Percentiles rank a stretch among this genome's conserved stretches.
Evolutionary conservation across 1,140 invertebrate species (phyloP).

Genomic region (Nasonia vitripennis): DNA sequence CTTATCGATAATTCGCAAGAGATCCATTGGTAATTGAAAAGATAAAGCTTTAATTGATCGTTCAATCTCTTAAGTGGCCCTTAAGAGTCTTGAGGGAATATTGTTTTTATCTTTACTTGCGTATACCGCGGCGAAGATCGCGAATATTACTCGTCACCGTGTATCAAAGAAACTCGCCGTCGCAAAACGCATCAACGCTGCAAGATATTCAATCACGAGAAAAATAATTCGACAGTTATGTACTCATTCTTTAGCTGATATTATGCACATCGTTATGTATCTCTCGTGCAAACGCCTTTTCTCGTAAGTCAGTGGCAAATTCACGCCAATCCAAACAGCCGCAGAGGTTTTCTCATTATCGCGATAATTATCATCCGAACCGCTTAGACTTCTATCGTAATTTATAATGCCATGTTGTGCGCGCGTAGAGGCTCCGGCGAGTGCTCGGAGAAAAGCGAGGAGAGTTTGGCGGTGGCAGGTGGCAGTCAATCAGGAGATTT

Average conservation of each 20-base stretch:
- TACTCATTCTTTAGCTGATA: too few species aligned
- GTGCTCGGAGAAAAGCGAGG: conserved; percentile 35
- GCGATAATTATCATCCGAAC: conserved; percentile 56
- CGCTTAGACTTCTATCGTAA: conserved; percentile 52
- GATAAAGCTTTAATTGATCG: conserved; percentile 52
- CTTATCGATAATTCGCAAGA: conserved; percentile 41
- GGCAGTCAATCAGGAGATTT: conserved; percentile 66
- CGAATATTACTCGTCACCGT: too few species aligned
- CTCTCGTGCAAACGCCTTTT: too few species aligned
- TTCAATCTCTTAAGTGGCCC: conserved; percentile 46
- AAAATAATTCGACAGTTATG: too few species aligned
- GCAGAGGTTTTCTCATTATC: conserved; percentile 49
- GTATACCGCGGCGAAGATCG: too few species aligned
- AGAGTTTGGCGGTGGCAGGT: conserved; percentile 59
- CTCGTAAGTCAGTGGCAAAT: not conserved
- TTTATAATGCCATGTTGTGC: conserved; percentile 54
- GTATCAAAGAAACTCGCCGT: too few species aligned
- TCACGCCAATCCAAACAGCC: not conserved
- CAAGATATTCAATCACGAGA: too few species aligned
- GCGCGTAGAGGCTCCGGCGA: not conserved
- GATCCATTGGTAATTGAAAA: conserved; percentile 37
- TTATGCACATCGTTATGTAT: too few species aligned
- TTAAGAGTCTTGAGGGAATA: conserved; percentile 13
- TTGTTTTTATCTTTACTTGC: conserved; percentile 22
- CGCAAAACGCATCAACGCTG: not conserved